phyloP scores from a whole-genome alignment of 2,888 invertebrate genomes.

The Helicoverpa assulta region DNA sequence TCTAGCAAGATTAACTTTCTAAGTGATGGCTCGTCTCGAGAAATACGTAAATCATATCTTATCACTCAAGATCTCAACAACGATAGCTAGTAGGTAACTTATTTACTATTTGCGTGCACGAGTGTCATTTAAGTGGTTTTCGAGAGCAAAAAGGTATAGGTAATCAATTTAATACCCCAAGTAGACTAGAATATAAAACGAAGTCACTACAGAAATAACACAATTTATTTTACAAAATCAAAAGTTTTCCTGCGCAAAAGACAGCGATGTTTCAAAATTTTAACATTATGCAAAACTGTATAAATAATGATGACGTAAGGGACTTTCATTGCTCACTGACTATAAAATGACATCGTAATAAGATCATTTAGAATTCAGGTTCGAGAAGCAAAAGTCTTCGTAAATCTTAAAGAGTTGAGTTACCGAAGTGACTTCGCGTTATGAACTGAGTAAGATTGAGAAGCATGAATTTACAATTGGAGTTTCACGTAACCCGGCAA shows the following conservation, averaged over 20 bases:
- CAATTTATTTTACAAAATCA: constrained; percentile 1
- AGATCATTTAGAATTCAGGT: constrained; percentile 52
- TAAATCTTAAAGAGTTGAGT: constrained; percentile 57
- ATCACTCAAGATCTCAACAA: constrained; percentile 33
- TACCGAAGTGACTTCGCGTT: constrained; percentile 44
- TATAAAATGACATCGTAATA: constrained; percentile 54
- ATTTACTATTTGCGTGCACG: neutral
- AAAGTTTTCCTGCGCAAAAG: constrained; percentile 5
- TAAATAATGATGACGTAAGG: constrained; percentile 34
- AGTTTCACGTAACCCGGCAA: constrained; percentile 18
- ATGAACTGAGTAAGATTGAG: constrained; percentile 58
- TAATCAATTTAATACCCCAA: neutral
- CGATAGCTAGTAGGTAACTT: constrained; percentile 29
- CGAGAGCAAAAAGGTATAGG: neutral
- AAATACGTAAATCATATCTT: constrained; percentile 11
- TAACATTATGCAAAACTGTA: constrained; percentile 25
- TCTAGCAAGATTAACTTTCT: constrained; percentile 13
- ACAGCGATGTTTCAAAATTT: constrained; percentile 6
- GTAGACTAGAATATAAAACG: neutral
- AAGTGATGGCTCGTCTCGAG: constrained; percentile 8
- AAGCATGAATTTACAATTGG: constrained; percentile 66
- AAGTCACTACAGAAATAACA: neutral
- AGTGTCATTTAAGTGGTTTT: neutral
- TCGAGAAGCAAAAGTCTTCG: constrained; percentile 34
- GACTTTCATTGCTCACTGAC: constrained; percentile 30